Evolutionary conservation across 2,113 vertebrate species (phyloP), one percentile per base, ranked within the genome.

Genomic region (Lonchura striata): DNA sequence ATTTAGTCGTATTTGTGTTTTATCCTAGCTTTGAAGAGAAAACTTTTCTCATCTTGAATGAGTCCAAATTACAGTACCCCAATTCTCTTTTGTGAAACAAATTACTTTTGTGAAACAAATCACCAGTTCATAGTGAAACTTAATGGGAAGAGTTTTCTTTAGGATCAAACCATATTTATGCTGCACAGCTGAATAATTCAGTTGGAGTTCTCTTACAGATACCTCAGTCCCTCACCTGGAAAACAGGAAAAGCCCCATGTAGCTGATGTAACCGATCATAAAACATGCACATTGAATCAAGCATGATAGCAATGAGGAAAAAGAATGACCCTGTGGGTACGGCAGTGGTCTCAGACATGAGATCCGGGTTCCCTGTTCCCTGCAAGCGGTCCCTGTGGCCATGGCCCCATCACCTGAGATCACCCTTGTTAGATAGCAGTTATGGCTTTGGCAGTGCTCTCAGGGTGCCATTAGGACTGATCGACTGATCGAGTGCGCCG

Each of bases 251-350:
- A 81, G 18, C 60, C 7, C 44, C 47, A 3, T 15, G 15, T 7
- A 64, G 53, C 25, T 79, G 17, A 63, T 0, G 5, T 90, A 79
- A 23, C 28, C 0, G 1, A 19, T 42, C 49, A 35, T 2, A 9
- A 41, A 6, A 75, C 37, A 23, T 0, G 0, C 31, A 46, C 49
- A 7, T 15, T 6, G 2, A 79, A 41, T 47, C n/a, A 47, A 56
- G 49, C 5, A 0, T 30, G 72, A 4, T 13, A 59, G 77, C 72
- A 6, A 46, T 20, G 65, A 77, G 80, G 68, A 86, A 88, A 35
- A 90, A 35, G 33, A 86, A 44, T 0, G 0, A 7, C 37, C 14
- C 61, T 47, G 33, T 42, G 76, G 23, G 49, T 46, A 76, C n/a
- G 20, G 79, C 57, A 82, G 59, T 61, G 50, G 15, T n/a, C 82